Percentiles rank a stretch among this genome's conserved stretches.
Evolutionary conservation across 2,888 invertebrate genomes (phyloP).

Genomic region (Proisotoma minuta): DNA sequence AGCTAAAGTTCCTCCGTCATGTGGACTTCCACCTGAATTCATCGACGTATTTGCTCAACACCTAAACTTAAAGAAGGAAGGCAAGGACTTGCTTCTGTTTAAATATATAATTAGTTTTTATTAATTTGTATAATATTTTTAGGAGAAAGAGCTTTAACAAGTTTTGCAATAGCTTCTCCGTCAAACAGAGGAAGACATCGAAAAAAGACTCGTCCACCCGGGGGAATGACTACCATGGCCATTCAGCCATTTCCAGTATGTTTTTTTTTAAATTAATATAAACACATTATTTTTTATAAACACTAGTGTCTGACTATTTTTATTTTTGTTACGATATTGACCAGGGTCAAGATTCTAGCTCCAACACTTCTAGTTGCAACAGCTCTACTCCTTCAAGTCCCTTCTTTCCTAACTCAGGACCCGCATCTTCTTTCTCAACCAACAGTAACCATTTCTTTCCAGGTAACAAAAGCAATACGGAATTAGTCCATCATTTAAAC

Average conservation of each 20-base stretch:
- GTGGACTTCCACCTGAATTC: conserved; percentile 80
- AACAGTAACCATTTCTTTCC: conserved; percentile 59
- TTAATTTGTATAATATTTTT: no score
- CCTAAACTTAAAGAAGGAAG: conserved; percentile 54
- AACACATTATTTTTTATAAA: not conserved
- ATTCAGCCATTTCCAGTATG: conserved; percentile 58
- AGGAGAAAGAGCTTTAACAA: conserved; percentile 32
- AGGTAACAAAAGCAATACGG: conserved; percentile 57
- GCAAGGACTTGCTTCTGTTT: no score
- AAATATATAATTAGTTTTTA: no score
- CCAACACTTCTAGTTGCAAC: conserved; percentile 92
- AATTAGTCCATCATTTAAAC: no score
- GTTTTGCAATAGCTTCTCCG: conserved; percentile 30
- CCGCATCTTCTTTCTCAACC: conserved; percentile 54
- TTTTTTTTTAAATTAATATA: conserved; percentile 28
- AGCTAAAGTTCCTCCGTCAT: conserved; percentile 84
- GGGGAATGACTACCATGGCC: conserved; percentile 54
- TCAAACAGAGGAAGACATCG: conserved; percentile 40
- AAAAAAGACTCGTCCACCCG: conserved; percentile 44
- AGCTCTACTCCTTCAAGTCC: conserved; percentile 95
- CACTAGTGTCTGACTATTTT: conserved; percentile 3
- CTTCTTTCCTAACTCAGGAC: conserved; percentile 57
- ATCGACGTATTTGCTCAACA: conserved; percentile 70
- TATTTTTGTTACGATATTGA: not conserved
- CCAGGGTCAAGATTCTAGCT: conserved; percentile 73